phyloP scores from a whole-genome alignment of 2,113 vertebrate genomes.

The Muntiacus reevesi region DNA sequence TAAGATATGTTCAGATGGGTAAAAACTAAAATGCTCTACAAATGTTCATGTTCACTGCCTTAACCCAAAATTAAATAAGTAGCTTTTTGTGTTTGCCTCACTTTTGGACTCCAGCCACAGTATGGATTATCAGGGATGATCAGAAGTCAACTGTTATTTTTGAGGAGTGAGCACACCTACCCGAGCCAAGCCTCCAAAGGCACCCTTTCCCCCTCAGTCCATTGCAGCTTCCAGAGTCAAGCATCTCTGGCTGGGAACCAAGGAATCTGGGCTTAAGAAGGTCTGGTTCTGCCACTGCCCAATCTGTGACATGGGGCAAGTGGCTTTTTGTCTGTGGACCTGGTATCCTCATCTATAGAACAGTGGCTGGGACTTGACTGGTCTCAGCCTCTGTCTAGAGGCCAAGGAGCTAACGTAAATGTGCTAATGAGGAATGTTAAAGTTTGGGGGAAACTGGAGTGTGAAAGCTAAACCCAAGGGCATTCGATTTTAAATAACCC shows the following conservation, averaged over 20 bases:
- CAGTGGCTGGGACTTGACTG: not conserved
- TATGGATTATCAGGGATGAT: not conserved
- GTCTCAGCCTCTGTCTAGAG: not conserved
- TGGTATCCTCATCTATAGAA: not conserved
- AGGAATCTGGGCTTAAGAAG: not conserved
- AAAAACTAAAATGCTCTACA: not conserved
- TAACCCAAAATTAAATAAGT: not conserved
- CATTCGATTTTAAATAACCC: not conserved
- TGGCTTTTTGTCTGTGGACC: not conserved
- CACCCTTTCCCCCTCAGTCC: not conserved
- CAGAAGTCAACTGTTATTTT: slow-evolving; percentile 8
- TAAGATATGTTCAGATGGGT: not conserved
- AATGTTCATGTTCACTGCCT: not conserved
- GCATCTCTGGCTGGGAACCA: not conserved
- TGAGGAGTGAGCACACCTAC: not conserved
- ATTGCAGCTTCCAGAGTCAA: not conserved
- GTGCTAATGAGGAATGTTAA: not conserved
- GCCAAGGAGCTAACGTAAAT: not conserved
- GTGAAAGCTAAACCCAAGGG: not conserved
- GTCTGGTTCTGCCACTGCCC: not conserved
- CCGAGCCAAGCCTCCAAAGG: not conserved
- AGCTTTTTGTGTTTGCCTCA: not conserved
- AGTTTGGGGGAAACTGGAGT: not conserved
- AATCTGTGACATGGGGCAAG: not conserved
- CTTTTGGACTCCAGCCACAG: slow-evolving; percentile 25